These are phyloP conservation scores for Ceyx melanurus DNA, from an alignment of 2,113 vertebrate species.

Conservation along the genomic window DNA sequence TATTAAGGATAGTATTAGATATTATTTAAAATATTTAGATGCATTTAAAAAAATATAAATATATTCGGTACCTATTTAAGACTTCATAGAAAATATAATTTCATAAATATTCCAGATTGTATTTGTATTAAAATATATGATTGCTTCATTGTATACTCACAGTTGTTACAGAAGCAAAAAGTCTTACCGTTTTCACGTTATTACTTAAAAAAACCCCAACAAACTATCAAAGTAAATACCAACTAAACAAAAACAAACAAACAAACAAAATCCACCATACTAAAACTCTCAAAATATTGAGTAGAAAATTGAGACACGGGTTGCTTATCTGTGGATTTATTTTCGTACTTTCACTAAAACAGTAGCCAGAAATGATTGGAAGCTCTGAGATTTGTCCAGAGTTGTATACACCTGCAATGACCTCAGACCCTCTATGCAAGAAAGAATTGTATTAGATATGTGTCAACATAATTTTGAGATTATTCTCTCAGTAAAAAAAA, in stretches of 20 bases:
- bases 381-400: not conserved
- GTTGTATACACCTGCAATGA: not conserved
- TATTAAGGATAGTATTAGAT: not conserved
- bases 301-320: not conserved
- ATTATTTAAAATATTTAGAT: not conserved
- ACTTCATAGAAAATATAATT: slow-evolving; percentile 12
- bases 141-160: not conserved
- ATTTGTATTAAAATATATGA: not conserved
- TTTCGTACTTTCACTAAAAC: not conserved
- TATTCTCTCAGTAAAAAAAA: not conserved
- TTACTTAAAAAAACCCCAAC: not conserved
- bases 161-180: not conserved
- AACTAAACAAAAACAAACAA: too few relatives aligned
- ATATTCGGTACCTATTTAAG: not conserved
- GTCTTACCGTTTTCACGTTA: not conserved
- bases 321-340: not conserved
- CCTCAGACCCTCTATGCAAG: not conserved
- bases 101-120: not conserved
- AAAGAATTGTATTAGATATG: not conserved
- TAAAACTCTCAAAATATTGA: not conserved
- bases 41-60: not conserved
- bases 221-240: not conserved
- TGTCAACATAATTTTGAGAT: not conserved
- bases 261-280: not conserved
- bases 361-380: not conserved